Percentiles rank a stretch among this genome's conserved stretches.
Evolutionary conservation across 2,888 invertebrate species (phyloP).

Genomic region (Dynastes tityus): DNA sequence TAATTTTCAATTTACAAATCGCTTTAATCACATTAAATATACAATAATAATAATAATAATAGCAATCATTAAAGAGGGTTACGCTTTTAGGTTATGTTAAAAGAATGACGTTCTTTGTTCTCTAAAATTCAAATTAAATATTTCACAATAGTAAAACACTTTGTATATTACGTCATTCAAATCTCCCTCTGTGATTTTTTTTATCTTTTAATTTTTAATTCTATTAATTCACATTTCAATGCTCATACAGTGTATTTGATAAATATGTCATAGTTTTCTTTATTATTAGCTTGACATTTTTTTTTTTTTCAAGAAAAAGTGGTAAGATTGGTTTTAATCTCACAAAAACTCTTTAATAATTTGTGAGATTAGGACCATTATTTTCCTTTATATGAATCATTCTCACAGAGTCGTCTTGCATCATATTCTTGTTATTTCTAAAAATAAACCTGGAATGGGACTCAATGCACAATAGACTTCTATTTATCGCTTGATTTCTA

Average conservation of each 20-base stretch:
- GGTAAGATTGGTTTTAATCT: no score
- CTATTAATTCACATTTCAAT: constrained; percentile 28
- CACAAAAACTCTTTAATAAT: no score
- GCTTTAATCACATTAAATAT: constrained; percentile 26
- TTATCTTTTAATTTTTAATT: constrained; percentile 19
- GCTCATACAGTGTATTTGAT: not conserved
- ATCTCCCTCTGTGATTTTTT: constrained; percentile 58
- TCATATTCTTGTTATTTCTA: no score
- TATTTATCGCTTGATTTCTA: no score
- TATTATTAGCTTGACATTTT: no score
- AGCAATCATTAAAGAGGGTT: constrained; percentile 62
- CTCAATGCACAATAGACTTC: no score
- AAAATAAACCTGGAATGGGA: no score
- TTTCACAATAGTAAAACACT: not conserved
- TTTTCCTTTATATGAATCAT: no score
- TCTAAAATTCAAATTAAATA: not conserved
- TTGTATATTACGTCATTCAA: constrained; percentile 36
- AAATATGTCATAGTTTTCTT: no score
- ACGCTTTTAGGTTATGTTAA: constrained; percentile 21
- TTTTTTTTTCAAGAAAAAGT: no score
- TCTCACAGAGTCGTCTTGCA: no score
- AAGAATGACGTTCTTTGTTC: constrained; percentile 22
- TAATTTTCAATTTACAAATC: constrained; percentile 23
- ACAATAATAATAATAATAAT: constrained; percentile 55
- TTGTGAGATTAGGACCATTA: no score